phyloP scores from a whole-genome alignment of 2,113 vertebrate species.

The Pseudopodoces humilis region DNA sequence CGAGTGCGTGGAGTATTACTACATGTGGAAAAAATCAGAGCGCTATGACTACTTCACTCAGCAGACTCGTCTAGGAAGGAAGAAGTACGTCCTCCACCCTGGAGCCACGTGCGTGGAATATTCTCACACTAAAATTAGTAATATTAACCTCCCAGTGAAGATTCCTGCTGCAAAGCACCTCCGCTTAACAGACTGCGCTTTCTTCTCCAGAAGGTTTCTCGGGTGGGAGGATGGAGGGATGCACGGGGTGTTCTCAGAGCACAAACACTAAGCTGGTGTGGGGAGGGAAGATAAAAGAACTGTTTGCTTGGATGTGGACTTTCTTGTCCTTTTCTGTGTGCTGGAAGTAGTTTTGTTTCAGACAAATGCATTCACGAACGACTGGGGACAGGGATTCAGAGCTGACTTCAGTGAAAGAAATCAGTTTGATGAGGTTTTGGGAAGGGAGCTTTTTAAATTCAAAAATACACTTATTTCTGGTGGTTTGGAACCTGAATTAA shows the following conservation, averaged over 20 bases:
- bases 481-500: not conserved
- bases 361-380: not conserved
- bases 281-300: not conserved
- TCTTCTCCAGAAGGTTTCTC: not conserved
- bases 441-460: not conserved
- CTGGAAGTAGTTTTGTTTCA: not conserved
- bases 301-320: not conserved
- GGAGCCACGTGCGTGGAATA: slow-evolving; percentile 83
- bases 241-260: not conserved
- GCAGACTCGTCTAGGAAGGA: slow-evolving; percentile 88
- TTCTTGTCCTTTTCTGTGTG: not conserved
- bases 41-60: slow-evolving; percentile 92
- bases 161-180: not conserved
- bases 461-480: not conserved
- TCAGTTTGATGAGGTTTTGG: not conserved
- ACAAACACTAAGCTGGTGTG: not conserved
- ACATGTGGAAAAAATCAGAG: slow-evolving; percentile 97
- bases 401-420: not conserved
- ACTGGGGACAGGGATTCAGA: not conserved
- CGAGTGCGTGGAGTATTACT: slow-evolving; percentile 96
- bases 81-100: slow-evolving; percentile 85
- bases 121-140: slow-evolving; percentile 58
- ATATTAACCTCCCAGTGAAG: not conserved
- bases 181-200: not conserved
- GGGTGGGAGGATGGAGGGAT: not conserved